A percentile compares a stretch with the other conserved stretches of the same genome.
These are phyloP conservation scores for Fragum whitleyi DNA, from an alignment of 2,888 invertebrate genomes.

Conservation along the genomic window DNA sequence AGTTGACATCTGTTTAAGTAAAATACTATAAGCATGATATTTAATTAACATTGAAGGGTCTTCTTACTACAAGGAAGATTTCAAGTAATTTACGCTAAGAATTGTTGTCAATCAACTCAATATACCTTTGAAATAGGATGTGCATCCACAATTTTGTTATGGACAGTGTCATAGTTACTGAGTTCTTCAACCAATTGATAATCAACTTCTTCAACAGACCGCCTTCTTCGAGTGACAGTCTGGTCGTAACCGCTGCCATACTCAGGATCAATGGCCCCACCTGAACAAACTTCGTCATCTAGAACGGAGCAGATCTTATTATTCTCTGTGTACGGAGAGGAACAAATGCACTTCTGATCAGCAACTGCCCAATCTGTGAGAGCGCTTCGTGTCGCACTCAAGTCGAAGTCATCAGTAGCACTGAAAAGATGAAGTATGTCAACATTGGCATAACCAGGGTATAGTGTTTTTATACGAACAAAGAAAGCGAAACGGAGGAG, in stretches of 20 bases:
- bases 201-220: neutral
- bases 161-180: neutral
- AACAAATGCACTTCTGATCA: neutral
- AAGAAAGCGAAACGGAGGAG: no score
- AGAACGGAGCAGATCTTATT: neutral
- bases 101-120: no score
- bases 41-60: no score
- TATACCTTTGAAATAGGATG: no score
- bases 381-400: neutral
- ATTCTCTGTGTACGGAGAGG: neutral
- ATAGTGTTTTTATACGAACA: no score
- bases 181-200: neutral
- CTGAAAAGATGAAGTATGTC: no score
- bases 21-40: no score
- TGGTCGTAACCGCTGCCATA: neutral
- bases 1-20: no score
- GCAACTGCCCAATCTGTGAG: neutral
- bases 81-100: no score
- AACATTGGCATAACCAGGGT: no score
- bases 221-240: neutral
- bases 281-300: neutral
- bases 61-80: no score
- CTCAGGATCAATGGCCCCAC: neutral
- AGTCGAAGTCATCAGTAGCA: neutral
- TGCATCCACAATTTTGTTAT: no score